A percentile compares a stretch with the other conserved stretches of the same genome.
Evolutionary conservation across 2,797 vertebrate species (phyloP).

Genomic region (Eupleurogrammus muticus): DNA sequence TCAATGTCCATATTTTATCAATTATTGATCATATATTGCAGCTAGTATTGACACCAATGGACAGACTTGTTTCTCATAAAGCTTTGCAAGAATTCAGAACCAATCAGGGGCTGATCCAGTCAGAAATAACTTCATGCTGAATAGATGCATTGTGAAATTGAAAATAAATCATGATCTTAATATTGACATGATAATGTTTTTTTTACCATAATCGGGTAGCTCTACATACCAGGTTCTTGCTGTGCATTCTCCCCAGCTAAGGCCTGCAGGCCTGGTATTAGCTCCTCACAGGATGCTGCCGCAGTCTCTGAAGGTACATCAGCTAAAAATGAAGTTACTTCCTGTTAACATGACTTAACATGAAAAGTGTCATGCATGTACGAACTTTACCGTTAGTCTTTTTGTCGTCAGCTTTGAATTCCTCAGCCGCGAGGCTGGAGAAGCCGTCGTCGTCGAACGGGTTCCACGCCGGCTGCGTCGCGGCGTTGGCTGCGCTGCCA

Average conservation of each 20-base stretch:
- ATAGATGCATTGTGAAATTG: no score
- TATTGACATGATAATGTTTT: no score
- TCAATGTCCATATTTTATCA: no score
- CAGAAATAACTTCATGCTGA: no score
- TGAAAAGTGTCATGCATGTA: neutral
- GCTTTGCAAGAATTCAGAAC: no score
- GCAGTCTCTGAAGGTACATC: conserved; percentile 82
- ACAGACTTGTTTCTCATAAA: no score
- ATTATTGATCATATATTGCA: no score
- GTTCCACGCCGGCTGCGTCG: conserved; percentile 90
- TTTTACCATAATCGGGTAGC: no score
- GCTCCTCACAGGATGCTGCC: conserved; percentile 85
- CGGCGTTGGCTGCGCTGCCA: conserved; percentile 58
- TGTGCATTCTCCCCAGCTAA: conserved; percentile 62
- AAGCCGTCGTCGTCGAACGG: conserved; percentile 97
- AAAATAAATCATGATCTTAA: no score
- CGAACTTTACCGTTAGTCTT: conserved; percentile 84
- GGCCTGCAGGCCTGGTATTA: conserved; percentile 89
- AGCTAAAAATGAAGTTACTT: no score
- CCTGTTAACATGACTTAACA: neutral
- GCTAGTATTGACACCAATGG: no score
- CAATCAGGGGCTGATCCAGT: no score
- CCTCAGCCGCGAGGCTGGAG: conserved; percentile 91
- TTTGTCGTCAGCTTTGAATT: conserved; percentile 91
- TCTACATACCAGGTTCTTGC: conserved; percentile 65